Conservation (phyloP, 2,888 invertebrate genomes). For the Pheosia tremula region DNA sequence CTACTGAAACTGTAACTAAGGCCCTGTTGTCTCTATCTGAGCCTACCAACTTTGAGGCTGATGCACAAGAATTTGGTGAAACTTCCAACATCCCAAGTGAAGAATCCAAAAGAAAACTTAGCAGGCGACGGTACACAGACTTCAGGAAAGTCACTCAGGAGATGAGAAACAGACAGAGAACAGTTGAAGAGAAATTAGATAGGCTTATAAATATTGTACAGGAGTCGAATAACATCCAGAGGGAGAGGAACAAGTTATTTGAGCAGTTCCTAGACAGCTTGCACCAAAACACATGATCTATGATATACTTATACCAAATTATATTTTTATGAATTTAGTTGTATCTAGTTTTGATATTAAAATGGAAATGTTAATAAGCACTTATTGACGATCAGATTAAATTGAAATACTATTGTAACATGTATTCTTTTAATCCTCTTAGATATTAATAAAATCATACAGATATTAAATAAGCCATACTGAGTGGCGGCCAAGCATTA, state of each 20-base stretch:
- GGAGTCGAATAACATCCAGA: conserved; percentile 77
- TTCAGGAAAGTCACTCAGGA: conserved; percentile 71
- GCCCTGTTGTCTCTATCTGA: conserved; percentile 63
- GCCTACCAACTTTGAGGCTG: conserved; percentile 47
- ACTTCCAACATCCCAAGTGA: conserved; percentile 54
- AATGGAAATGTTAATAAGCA: neutral
- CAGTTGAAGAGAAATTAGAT: conserved; percentile 77
- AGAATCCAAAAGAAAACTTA: conserved; percentile 57
- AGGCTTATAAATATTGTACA: conserved; percentile 75
- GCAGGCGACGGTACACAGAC: conserved; percentile 63
- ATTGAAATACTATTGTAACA: neutral
- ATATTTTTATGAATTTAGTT: neutral
- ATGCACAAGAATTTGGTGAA: conserved; percentile 53
- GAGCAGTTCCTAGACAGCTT: conserved; percentile 70
- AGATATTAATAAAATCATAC: neutral
- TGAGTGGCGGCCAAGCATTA: too few species aligned
- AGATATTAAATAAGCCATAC: too few species aligned
- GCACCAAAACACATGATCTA: conserved; percentile 45
- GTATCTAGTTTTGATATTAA: neutral
- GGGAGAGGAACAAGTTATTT: conserved; percentile 72
- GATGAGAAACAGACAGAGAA: conserved; percentile 71
- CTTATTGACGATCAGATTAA: neutral
- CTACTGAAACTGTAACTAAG: conserved; percentile 66
- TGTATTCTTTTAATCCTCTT: neutral
- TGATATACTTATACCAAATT: neutral